phyloP scores from a whole-genome alignment of 2,797 vertebrate genomes.

The Catharus ustulatus region DNA sequence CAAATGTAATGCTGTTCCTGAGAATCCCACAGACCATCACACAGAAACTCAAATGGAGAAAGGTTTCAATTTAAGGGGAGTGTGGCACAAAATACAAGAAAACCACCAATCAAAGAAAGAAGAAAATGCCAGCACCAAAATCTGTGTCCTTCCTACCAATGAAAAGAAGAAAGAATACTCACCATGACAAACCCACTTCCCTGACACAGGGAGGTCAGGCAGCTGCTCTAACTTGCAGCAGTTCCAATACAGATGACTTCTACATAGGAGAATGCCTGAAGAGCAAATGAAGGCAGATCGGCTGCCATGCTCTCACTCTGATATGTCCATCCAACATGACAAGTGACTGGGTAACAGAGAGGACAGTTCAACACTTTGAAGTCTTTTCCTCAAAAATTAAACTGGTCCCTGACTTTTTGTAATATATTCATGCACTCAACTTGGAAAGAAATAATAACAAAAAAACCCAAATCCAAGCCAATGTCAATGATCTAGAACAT shows the following conservation, averaged over 20 bases:
- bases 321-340: accelerated
- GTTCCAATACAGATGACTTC: not conserved
- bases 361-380: not conserved
- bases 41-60: not conserved
- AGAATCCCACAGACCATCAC: not conserved
- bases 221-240: not conserved
- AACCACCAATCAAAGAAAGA: not conserved
- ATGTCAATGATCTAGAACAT: accelerated
- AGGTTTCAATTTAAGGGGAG: not conserved
- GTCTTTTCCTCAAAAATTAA: not conserved
- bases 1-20: not conserved
- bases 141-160: not conserved
- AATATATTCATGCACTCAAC: not conserved
- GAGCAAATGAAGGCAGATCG: not conserved
- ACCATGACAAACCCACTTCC: not conserved
- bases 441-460: not conserved
- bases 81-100: not conserved
- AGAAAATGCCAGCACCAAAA: not conserved
- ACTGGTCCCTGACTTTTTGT: not conserved
- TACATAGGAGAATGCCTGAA: accelerated
- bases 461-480: not conserved
- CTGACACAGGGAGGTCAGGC: accelerated
- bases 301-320: not conserved
- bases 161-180: not conserved
- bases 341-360: not conserved